phyloP scores from a whole-genome alignment of 2,797 vertebrate genomes.

The Eulemur mongoz region DNA sequence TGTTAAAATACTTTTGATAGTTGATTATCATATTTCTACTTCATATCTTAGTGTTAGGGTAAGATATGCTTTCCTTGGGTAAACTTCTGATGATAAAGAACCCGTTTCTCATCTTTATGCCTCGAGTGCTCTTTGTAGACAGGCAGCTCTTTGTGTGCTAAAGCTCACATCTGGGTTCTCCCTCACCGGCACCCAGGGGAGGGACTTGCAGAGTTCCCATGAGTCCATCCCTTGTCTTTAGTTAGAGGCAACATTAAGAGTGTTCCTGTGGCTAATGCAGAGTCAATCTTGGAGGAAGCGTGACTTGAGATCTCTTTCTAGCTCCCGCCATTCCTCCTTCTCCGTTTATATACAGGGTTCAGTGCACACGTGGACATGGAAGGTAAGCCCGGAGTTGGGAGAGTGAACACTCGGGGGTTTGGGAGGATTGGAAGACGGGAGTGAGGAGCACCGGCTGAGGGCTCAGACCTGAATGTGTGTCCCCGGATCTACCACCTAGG shows the following conservation, averaged over 20 bases:
- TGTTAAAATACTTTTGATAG: not conserved
- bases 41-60: no score
- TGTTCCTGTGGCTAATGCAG: not conserved
- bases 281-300: not conserved
- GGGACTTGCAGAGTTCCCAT: not conserved
- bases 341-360: not conserved
- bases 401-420: not conserved
- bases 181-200: not conserved
- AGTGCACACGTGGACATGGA: fast-evolving
- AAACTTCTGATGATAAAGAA: not conserved
- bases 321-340: not conserved
- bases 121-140: not conserved
- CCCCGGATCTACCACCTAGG: no score
- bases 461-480: not conserved
- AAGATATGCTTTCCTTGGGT: not conserved
- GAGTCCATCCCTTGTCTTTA: not conserved
- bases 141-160: not conserved
- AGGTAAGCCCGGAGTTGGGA: not conserved
- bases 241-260: not conserved
- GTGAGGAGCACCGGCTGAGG: not conserved
- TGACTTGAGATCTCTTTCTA: not conserved
- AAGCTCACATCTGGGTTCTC: not conserved
- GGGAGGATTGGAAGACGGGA: no score
- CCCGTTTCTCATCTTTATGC: not conserved
- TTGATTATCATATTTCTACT: not conserved